These are phyloP conservation scores for Drosophila rellima DNA, from an alignment of 2,888 invertebrate species.

Conservation along the genomic window DNA sequence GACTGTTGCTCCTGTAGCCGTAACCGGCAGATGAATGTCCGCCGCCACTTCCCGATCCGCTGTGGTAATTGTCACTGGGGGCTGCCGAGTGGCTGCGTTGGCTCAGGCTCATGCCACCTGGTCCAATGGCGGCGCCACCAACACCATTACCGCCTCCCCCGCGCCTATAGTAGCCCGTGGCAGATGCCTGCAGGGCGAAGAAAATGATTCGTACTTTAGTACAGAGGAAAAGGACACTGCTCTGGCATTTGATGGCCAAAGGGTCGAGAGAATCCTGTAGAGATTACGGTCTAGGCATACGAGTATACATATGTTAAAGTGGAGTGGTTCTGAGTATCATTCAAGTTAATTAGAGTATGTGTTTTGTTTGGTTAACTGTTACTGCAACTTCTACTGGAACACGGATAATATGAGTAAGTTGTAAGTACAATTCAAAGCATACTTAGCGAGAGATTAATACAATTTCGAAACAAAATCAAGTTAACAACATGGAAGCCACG, in stretches of 20 bases:
- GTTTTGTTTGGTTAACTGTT: constrained; percentile 43
- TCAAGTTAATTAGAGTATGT: constrained; percentile 43
- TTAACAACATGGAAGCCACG: constrained; percentile 35
- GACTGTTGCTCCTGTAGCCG: constrained; percentile 90
- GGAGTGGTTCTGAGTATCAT: constrained; percentile 46
- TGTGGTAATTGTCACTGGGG: constrained; percentile 87
- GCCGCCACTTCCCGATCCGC: constrained; percentile 49
- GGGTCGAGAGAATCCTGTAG: constrained; percentile 19
- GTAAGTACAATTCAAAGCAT: constrained; percentile 57
- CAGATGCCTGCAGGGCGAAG: constrained; percentile 65
- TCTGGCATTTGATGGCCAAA: constrained; percentile 27
- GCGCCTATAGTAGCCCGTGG: constrained; percentile 84
- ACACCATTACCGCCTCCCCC: constrained; percentile 84
- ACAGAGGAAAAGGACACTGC: background rate
- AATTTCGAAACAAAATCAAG: constrained; percentile 64
- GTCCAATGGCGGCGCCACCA: constrained; percentile 81
- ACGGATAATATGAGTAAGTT: constrained; percentile 47
- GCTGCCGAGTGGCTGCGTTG: constrained; percentile 95
- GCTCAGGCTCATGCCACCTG: constrained; percentile 85
- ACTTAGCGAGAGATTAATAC: constrained; percentile 42
- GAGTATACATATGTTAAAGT: constrained; percentile 27
- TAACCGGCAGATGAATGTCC: constrained; percentile 64
- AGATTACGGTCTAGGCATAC: constrained; percentile 25
- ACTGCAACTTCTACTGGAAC: constrained; percentile 78
- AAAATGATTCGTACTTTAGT: constrained; percentile 26